Conservation (phyloP, 2,797 vertebrate genomes). For the Nothura maculosa region DNA sequence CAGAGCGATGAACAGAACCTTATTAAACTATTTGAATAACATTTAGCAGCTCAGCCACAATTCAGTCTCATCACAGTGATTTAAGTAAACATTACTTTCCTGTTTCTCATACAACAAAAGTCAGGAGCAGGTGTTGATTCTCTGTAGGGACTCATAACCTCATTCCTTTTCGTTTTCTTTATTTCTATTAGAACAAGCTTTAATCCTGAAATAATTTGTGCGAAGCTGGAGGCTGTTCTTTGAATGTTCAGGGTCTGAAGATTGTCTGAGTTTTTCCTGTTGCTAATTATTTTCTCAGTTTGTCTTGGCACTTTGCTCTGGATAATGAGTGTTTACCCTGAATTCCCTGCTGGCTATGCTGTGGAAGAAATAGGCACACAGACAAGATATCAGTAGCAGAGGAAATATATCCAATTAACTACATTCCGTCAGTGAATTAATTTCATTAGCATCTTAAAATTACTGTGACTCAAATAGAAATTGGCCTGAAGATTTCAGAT, state of each 20-base stretch:
- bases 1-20: background rate
- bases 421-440: background rate
- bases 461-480: background rate
- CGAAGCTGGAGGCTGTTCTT: slow-evolving; percentile 8
- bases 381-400: background rate
- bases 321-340: slow-evolving; percentile 9
- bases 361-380: background rate
- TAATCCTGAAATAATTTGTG: slow-evolving; percentile 21
- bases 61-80: background rate
- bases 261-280: slow-evolving; percentile 2
- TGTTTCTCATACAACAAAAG: background rate
- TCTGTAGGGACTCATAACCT: background rate
- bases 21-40: slow-evolving; percentile 13
- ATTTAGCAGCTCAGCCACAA: slow-evolving; percentile 2
- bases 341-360: background rate
- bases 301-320: slow-evolving; percentile 27
- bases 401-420: background rate
- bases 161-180: background rate
- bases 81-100: slow-evolving; percentile 29
- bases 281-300: slow-evolving; percentile 48
- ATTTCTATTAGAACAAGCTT: slow-evolving; percentile 39
- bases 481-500: background rate
- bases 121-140: slow-evolving; percentile 30
- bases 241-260: background rate
- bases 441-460: slow-evolving; percentile 5